These are phyloP conservation scores for Blastobasis adustella DNA, from an alignment of 2,888 invertebrate genomes.

Conservation along the genomic window DNA sequence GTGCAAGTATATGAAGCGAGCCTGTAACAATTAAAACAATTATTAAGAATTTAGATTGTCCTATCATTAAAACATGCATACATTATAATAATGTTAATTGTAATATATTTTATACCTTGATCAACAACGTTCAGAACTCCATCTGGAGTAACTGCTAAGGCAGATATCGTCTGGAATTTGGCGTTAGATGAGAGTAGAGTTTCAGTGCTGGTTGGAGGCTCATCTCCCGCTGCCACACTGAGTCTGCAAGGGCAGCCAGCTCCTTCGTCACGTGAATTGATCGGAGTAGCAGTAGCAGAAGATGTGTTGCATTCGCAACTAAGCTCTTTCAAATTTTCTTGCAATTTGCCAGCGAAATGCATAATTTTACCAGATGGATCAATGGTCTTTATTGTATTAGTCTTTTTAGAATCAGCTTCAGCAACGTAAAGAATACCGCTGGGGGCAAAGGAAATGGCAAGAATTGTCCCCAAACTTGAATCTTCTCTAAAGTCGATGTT, in stretches of 20 bases:
- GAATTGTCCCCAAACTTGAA: constrained; percentile 86
- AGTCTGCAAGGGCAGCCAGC: constrained; percentile 66
- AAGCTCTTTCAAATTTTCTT: constrained; percentile 73
- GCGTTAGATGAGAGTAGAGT: constrained; percentile 93
- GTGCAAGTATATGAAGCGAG: constrained; percentile 86
- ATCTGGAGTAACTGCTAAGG: constrained; percentile 94
- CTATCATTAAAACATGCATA: constrained; percentile 1
- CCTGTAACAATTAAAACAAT: constrained; percentile 44
- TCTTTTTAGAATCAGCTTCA: constrained; percentile 91
- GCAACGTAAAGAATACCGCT: constrained; percentile 94
- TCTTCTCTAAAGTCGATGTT: constrained; percentile 75
- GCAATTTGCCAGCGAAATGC: constrained; percentile 93
- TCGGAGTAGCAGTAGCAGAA: constrained; percentile 69
- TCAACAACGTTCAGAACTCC: constrained; percentile 97
- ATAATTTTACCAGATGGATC: constrained; percentile 93
- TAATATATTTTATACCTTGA: constrained; percentile 76
- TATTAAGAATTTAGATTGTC: constrained; percentile 4
- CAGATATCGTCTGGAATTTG: constrained; percentile 90
- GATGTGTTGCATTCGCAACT: constrained; percentile 77
- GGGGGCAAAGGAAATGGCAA: constrained; percentile 92
- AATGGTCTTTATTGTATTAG: constrained; percentile 88
- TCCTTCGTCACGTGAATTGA: constrained; percentile 50
- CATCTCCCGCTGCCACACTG: constrained; percentile 74
- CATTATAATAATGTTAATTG: background rate
- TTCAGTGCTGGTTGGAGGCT: constrained; percentile 86